A percentile compares a stretch with the other conserved stretches of the same genome.
Evolutionary conservation across 2,797 vertebrate species (phyloP).

Genomic region (Glossophaga mutica): DNA sequence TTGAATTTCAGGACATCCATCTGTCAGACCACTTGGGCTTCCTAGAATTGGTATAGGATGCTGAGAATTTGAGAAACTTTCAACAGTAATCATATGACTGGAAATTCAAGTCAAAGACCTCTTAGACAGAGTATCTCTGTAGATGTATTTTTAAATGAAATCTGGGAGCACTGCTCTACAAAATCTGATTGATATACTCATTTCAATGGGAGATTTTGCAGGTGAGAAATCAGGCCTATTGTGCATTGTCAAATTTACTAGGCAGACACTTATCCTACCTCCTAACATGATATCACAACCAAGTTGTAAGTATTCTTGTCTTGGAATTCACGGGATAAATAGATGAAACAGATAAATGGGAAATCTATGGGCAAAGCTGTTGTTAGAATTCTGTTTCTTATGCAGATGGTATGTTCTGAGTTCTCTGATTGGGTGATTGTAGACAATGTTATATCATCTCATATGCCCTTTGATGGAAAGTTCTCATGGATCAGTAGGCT

Average conservation of each 20-base stretch:
- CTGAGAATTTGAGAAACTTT: not conserved
- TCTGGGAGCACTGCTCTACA: not conserved
- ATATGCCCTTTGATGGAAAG: not conserved
- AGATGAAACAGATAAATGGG: not conserved
- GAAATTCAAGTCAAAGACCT: not conserved
- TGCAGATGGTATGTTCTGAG: not conserved
- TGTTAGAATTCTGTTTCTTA: not conserved
- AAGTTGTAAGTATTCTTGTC: not conserved
- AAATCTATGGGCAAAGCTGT: not conserved
- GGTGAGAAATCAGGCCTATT: not conserved
- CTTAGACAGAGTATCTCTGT: not conserved
- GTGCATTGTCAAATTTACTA: not conserved
- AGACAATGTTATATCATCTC: not conserved
- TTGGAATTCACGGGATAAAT: not conserved
- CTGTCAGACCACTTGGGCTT: not conserved
- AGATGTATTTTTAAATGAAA: not conserved
- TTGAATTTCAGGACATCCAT: not conserved
- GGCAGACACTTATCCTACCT: not conserved
- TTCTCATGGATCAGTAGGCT: not conserved
- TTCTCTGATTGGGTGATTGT: not conserved
- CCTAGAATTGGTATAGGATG: not conserved
- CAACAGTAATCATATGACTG: not conserved
- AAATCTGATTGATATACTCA: not conserved
- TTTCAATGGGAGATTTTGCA: not conserved
- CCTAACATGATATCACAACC: not conserved